A percentile compares a stretch with the other conserved stretches of the same genome.
These are phyloP conservation scores for Platichthys stellatus DNA, from an alignment of 2,113 vertebrate species.

Conservation along the genomic window DNA sequence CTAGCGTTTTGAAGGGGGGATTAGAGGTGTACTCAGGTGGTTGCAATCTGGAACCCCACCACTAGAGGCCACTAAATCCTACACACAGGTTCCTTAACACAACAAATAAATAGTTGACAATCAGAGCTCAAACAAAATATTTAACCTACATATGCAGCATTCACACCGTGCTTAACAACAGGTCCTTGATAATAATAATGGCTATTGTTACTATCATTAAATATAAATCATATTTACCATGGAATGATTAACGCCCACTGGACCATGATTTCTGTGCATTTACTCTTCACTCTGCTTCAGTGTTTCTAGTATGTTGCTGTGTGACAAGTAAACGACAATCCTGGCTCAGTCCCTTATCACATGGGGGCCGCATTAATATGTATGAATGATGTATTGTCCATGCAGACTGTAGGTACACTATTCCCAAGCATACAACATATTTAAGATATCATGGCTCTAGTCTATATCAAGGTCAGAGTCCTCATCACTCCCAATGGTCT, in stretches of 20 bases:
- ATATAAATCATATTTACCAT: slow-evolving; percentile 26
- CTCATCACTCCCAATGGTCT: slow-evolving; percentile 82
- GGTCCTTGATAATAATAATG: slow-evolving; percentile 8
- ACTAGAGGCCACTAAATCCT: background rate
- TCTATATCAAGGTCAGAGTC: slow-evolving; percentile 98
- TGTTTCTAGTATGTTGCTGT: slow-evolving; percentile 1
- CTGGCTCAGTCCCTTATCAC: slow-evolving; percentile 24
- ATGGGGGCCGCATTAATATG: slow-evolving; percentile 33
- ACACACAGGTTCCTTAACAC: slow-evolving; percentile 7
- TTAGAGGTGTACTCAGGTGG: background rate
- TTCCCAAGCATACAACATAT: slow-evolving; percentile 13
- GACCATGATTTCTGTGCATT: slow-evolving; percentile 13
- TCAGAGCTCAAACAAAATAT: slow-evolving; percentile 39
- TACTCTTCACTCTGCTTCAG: slow-evolving; percentile 35
- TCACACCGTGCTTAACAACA: slow-evolving; percentile 11
- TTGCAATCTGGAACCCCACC: background rate
- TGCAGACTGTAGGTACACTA: slow-evolving; percentile 29
- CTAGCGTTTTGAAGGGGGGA: background rate
- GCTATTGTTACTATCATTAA: slow-evolving; percentile 27
- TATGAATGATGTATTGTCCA: slow-evolving; percentile 38
- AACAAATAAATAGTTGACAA: slow-evolving; percentile 60
- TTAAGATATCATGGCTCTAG: slow-evolving; percentile 43
- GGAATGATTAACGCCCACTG: slow-evolving; percentile 34
- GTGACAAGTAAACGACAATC: slow-evolving; percentile 10
- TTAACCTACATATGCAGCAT: slow-evolving; percentile 32